These are phyloP conservation scores for Heterodera schachtii DNA, from an alignment of 1,140 invertebrate genomes.

Conservation along the genomic window DNA sequence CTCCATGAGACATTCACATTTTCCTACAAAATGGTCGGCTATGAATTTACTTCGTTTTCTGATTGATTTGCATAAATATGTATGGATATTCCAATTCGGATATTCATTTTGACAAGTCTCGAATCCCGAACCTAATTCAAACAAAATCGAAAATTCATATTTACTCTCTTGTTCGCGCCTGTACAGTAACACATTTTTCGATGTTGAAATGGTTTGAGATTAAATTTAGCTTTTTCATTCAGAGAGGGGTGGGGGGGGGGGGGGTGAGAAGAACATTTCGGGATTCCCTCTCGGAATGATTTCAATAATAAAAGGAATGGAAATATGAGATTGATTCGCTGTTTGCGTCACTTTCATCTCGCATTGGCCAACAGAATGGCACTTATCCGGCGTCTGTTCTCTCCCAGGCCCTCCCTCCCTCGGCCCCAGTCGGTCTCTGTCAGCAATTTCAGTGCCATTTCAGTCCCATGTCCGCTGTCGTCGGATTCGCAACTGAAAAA, in stretches of 20 bases:
- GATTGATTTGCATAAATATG: neutral
- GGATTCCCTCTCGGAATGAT: too few species aligned
- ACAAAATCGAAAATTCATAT: neutral
- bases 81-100: neutral
- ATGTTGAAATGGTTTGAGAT: too few species aligned
- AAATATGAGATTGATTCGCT: too few species aligned
- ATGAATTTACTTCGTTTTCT: neutral
- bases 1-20: neutral
- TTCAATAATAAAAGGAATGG: too few species aligned
- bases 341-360: too few species aligned
- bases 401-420: neutral
- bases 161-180: too few species aligned
- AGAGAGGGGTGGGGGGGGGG: too few species aligned
- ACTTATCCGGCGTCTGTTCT: neutral
- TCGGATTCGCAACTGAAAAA: slow-evolving; percentile 20
- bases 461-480: slow-evolving; percentile 19
- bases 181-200: too few species aligned
- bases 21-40: neutral
- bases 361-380: neutral
- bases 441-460: slow-evolving; percentile 10
- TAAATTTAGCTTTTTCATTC: too few species aligned
- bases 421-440: slow-evolving; percentile 25
- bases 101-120: too few species aligned
- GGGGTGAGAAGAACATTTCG: too few species aligned
- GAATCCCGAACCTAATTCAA: too few species aligned